These are phyloP conservation scores for Bubo bubo DNA, from an alignment of 2,113 vertebrate genomes.

Conservation along the genomic window DNA sequence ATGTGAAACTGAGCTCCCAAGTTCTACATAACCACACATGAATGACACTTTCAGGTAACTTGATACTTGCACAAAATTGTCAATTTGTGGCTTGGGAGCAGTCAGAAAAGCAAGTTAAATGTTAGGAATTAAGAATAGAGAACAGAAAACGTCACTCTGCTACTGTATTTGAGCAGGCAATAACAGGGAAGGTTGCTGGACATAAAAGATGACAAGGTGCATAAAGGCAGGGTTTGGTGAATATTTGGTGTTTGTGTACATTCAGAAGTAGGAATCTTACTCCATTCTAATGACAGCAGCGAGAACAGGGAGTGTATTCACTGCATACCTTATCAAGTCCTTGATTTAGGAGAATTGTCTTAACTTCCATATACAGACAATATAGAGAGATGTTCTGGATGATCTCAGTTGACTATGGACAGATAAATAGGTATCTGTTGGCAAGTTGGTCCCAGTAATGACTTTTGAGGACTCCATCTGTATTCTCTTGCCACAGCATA, in stretches of 20 bases:
- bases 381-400: neutral
- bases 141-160: neutral
- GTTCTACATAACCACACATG: neutral
- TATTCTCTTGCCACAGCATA: neutral
- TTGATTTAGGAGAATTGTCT: neutral
- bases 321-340: neutral
- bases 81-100: accelerated
- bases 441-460: neutral
- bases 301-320: neutral
- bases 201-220: neutral
- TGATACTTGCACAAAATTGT: neutral
- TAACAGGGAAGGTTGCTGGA: neutral
- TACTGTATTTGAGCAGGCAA: neutral
- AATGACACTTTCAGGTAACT: neutral
- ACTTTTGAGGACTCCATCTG: neutral
- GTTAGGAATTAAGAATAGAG: neutral
- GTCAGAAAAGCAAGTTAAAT: neutral
- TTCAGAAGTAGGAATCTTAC: neutral
- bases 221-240: neutral
- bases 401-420: neutral
- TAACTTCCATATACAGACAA: neutral
- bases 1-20: neutral
- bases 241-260: neutral
- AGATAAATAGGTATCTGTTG: neutral
- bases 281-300: neutral